Percentiles rank a stretch among this genome's conserved stretches.
Evolutionary conservation across 1,140 invertebrate genomes (phyloP).

Genomic region (Antheraea mylitta): DNA sequence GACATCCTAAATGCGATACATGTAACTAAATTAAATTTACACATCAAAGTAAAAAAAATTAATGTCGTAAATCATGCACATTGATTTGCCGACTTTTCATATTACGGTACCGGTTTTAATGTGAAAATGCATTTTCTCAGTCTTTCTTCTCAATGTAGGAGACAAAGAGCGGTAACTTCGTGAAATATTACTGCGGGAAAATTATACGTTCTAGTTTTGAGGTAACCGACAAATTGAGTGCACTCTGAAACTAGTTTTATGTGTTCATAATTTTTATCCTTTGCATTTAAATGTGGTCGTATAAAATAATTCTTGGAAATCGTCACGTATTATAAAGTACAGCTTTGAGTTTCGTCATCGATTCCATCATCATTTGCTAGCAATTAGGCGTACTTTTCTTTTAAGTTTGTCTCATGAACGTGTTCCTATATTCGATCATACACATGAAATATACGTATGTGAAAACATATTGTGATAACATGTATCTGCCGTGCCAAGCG

Average conservation of each 20-base stretch:
- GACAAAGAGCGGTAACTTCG: constrained; percentile 9
- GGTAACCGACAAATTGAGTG: background rate
- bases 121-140: constrained; percentile 8
- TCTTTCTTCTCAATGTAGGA: background rate
- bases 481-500: too few relatives aligned
- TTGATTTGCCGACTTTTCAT: constrained; percentile 1
- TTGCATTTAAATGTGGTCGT: background rate
- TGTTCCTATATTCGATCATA: too few relatives aligned
- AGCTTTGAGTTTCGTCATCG: background rate
- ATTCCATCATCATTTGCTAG: background rate
- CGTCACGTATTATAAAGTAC: background rate
- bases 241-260: background rate
- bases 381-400: too few relatives aligned
- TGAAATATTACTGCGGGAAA: constrained; percentile 9
- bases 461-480: too few relatives aligned
- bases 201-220: background rate
- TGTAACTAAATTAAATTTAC: too few relatives aligned
- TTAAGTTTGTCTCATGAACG: too few relatives aligned
- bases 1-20: too few relatives aligned
- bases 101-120: background rate
- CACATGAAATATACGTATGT: too few relatives aligned
- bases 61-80: background rate
- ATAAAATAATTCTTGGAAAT: background rate
- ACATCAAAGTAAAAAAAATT: too few relatives aligned
- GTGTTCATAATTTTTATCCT: background rate